phyloP scores from a whole-genome alignment of 2,113 vertebrate species.

The Electrona antarctica region DNA sequence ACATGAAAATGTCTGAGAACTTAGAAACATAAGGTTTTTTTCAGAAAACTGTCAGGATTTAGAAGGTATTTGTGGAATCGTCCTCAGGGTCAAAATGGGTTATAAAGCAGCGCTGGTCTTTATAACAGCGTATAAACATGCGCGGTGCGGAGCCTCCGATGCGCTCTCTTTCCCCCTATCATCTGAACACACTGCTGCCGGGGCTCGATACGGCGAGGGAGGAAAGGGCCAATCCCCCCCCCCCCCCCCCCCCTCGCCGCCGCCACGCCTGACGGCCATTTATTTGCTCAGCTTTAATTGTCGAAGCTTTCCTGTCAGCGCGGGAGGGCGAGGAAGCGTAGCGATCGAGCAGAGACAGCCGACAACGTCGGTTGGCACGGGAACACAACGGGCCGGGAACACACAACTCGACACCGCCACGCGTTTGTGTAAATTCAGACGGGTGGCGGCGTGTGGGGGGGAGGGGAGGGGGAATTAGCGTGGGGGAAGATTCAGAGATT shows the following conservation, averaged over 20 bases:
- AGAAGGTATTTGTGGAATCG: too few species aligned
- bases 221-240: constrained; percentile 64
- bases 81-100: too few species aligned
- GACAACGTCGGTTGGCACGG: constrained; percentile 35
- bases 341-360: constrained; percentile 46
- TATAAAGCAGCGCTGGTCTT: too few species aligned
- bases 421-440: not conserved
- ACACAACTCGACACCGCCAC: not conserved
- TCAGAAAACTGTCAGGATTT: too few species aligned
- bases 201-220: constrained; percentile 66
- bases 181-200: constrained; percentile 67
- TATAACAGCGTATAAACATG: constrained; percentile 13
- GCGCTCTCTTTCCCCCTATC: constrained; percentile 28
- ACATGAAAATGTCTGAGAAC: too few species aligned
- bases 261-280: constrained; percentile 51
- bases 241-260: constrained; percentile 57
- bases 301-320: constrained; percentile 56
- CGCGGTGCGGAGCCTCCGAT: constrained; percentile 26
- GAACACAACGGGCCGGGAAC: not conserved
- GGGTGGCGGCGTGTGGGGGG: not conserved
- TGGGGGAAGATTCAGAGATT: constrained; percentile 36
- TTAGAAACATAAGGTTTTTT: too few species aligned
- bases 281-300: constrained; percentile 79
- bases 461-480: constrained; percentile 40
- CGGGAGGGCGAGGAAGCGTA: constrained; percentile 33